Conservation (phyloP, 2,113 vertebrate species). For the Cinclus mexicanus region DNA sequence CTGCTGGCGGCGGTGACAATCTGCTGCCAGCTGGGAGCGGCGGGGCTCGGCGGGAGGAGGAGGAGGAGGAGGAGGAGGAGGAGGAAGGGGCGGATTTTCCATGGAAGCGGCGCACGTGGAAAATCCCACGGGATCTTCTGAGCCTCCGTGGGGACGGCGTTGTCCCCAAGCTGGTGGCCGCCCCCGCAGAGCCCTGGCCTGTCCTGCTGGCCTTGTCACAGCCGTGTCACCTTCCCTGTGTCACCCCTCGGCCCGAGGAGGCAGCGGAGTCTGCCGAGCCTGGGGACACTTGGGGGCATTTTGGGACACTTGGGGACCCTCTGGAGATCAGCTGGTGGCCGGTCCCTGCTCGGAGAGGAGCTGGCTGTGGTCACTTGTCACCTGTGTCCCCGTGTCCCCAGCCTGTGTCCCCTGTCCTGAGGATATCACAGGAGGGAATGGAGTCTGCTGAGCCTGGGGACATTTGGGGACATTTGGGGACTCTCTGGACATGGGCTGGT, state of each 20-base stretch:
- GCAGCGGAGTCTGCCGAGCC: not conserved
- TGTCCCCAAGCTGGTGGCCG: not conserved
- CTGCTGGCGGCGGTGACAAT: not conserved
- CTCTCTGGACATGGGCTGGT: fast-evolving
- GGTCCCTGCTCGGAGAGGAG: not conserved
- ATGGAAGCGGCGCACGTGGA: not conserved
- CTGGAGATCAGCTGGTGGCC: not conserved
- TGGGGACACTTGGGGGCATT: not conserved
- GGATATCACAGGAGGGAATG: not conserved
- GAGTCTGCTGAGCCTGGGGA: not conserved
- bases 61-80: not conserved
- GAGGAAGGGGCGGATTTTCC: not conserved
- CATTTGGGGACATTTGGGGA: not conserved
- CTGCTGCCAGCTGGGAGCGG: not conserved
- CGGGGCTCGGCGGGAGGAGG: not conserved
- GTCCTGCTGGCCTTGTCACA: not conserved
- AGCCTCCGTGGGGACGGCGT: not conserved
- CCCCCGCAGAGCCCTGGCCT: not conserved
- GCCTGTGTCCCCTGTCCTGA: not conserved
- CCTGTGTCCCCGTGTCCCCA: not conserved
- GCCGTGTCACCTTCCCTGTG: not conserved
- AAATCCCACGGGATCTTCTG: not conserved
- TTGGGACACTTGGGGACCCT: not conserved
- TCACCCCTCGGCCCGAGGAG: not conserved
- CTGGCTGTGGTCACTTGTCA: not conserved